These are phyloP conservation scores for Ranitomeya variabilis DNA, from an alignment of 2,113 vertebrate genomes.

Conservation along the genomic window DNA sequence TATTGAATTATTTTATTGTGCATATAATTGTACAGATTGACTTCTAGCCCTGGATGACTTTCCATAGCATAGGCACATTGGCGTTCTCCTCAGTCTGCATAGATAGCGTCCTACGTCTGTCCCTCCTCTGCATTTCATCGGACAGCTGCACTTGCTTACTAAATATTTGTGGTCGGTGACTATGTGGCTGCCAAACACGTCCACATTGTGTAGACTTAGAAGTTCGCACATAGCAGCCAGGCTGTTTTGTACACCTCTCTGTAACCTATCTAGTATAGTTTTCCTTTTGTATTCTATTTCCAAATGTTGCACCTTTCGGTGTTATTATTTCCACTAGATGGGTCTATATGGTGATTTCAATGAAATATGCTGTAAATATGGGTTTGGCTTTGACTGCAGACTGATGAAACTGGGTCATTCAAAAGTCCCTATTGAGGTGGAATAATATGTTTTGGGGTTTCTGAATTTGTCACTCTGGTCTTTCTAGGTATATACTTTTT, in stretches of 20 bases:
- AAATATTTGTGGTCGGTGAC: slow-evolving; percentile 27
- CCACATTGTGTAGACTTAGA: not conserved
- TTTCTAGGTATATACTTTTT: too few species aligned
- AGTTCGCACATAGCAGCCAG: not conserved
- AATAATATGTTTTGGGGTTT: too few species aligned
- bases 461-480: too few species aligned
- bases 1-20: not conserved
- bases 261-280: not conserved
- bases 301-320: not conserved
- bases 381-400: not conserved
- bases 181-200: slow-evolving; percentile 18
- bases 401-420: not conserved
- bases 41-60: not conserved
- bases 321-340: not conserved
- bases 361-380: not conserved
- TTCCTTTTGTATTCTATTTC: not conserved
- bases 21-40: not conserved
- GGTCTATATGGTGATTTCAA: not conserved
- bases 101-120: not conserved
- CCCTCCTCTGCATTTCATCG: slow-evolving; percentile 7
- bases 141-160: slow-evolving; percentile 26
- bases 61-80: not conserved
- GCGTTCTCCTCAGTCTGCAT: not conserved
- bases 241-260: not conserved
- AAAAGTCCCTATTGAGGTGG: not conserved